Evolutionary conservation across 2,888 invertebrate genomes (phyloP).

Genomic region (Melanchra persicariae): DNA sequence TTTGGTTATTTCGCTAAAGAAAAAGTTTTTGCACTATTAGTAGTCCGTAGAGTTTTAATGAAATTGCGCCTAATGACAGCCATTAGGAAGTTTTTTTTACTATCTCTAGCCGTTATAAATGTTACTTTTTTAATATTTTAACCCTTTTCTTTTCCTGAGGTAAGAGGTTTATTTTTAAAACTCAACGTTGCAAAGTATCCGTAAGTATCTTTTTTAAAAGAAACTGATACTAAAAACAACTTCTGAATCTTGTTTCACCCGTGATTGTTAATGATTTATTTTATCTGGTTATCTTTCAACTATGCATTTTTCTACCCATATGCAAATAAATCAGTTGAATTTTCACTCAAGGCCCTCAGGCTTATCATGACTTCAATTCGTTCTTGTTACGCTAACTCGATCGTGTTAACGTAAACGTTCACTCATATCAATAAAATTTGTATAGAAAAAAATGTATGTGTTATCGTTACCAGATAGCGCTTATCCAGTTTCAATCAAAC

Average conservation of each 20-base stretch:
- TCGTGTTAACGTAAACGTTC: too few species aligned
- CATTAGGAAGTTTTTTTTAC: constrained; percentile 13
- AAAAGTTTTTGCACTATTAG: constrained; percentile 27
- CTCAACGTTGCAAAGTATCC: neutral
- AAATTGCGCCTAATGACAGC: constrained; percentile 37
- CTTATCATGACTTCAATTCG: too few species aligned
- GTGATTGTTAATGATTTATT: too few species aligned
- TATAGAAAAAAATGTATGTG: too few species aligned
- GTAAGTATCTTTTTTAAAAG: neutral
- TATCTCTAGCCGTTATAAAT: constrained; percentile 18
- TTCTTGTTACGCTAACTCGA: too few species aligned
- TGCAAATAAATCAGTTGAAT: neutral
- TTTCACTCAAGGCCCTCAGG: too few species aligned
- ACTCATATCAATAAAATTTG: too few species aligned
- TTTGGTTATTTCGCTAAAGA: constrained; percentile 33
- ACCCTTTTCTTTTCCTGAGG: neutral
- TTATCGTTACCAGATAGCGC: too few species aligned
- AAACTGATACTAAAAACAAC: neutral
- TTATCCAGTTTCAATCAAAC: too few species aligned
- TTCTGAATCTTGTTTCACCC: neutral
- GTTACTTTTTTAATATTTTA: neutral
- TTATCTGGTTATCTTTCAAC: too few species aligned
- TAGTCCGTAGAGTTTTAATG: constrained; percentile 45
- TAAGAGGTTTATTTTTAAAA: neutral
- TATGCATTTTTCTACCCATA: too few species aligned